phyloP scores from a whole-genome alignment of 2,113 vertebrate species.

The Mionectes macconnelli region DNA sequence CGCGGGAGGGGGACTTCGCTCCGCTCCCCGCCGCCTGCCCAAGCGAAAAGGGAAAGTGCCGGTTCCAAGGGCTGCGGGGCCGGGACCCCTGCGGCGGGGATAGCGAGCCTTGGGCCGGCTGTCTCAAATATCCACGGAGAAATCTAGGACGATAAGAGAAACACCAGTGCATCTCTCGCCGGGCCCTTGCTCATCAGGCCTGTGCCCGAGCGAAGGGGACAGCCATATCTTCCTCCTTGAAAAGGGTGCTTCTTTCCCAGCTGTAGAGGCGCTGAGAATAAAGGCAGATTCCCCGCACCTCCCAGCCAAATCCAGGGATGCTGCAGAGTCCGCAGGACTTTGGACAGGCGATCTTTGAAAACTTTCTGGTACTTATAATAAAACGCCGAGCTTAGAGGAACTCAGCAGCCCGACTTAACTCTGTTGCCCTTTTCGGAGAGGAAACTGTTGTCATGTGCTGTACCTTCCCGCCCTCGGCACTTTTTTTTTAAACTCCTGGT shows the following conservation, averaged over 20 bases:
- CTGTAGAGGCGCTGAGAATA: not conserved
- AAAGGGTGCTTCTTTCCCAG: not conserved
- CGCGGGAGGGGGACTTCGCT: not conserved
- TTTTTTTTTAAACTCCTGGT: not conserved
- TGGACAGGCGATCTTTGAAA: not conserved
- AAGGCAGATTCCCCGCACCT: not conserved
- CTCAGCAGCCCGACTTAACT: not conserved
- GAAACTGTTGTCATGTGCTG: not conserved
- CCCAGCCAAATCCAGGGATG: not conserved
- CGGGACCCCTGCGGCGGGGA: no score
- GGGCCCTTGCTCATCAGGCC: not conserved
- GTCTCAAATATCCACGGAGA: rapidly evolving
- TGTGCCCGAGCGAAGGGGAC: not conserved
- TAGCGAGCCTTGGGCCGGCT: not conserved
- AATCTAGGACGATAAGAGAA: not conserved
- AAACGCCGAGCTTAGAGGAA: not conserved
- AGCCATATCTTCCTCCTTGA: not conserved
- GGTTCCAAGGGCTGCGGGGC: not conserved
- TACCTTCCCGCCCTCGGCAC: not conserved
- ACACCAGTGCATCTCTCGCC: not conserved
- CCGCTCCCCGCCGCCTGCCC: not conserved
- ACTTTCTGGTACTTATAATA: not conserved
- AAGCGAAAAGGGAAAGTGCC: not conserved
- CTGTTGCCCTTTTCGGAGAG: not conserved
- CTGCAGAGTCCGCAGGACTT: not conserved